Base-by-base conservation (phyloP, 2,797 vertebrate genomes). In the Acanthopagrus latus region DNA sequence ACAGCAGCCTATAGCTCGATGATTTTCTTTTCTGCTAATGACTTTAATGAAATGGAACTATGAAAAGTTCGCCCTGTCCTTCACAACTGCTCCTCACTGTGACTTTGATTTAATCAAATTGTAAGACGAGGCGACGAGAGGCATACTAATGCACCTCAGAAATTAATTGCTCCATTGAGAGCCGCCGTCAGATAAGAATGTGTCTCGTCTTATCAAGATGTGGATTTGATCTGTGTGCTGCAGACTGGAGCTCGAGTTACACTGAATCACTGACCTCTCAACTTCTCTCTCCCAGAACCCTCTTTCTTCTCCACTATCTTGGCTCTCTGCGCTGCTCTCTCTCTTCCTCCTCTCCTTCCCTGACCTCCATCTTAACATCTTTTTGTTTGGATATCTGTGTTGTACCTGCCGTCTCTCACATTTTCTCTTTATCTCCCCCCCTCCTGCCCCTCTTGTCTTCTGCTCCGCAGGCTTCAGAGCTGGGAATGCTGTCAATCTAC, bases 401-500 rank as follows among this genome's bases (percentile, higher is more conserved):
- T 60, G 18, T 56, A n/a, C 43, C 1, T 67, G 64, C n/a, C 47
- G 8, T 57, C 20, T 38, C 64, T 63, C 11, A 69, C 29, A 2
- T 70, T 70, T 48, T 72, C 70, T 69, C 60, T 58, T 78, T 65
- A 43, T 86, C 43, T 83, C 14, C 13, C 81, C 60, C 25, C 69
- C 74, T 46, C 55, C 38, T 71, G 47, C 70, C 79, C 78, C 41
- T 89, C 71, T 82, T 90, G 33, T 91, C 63, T 93, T 87, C 95
- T 90, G 84, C 60, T 84, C 91, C 91, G 88, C 95, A 99, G 97
- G 98, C 97, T 71, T 98, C 97, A 64, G 97, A 99, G 88, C 95
- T 99, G 93, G 98, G 97, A 75, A 99, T 99, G 98, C 96, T 97
- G 71, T 98, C 98, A 21, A 95, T 97, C 91, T 98, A 98, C 94